Conservation (phyloP, 2,888 invertebrate genomes). For the Acanthosepion pharaonis region DNA sequence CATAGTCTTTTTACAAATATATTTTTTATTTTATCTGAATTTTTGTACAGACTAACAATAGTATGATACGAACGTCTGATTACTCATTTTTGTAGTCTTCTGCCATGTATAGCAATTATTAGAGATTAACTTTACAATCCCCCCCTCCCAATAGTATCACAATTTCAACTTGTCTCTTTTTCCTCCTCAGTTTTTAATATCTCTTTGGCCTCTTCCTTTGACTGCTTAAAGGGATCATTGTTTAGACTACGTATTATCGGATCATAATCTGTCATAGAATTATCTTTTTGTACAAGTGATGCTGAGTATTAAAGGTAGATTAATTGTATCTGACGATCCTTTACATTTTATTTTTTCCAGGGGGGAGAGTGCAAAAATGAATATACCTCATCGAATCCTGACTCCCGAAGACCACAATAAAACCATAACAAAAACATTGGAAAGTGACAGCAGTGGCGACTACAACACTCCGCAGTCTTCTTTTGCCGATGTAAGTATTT, state of each 20-base stretch:
- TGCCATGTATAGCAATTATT: too few relatives aligned
- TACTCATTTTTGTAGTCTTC: too few relatives aligned
- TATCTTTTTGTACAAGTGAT: too few relatives aligned
- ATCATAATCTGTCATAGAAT: not conserved
- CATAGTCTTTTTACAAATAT: too few relatives aligned
- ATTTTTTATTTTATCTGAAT: too few relatives aligned
- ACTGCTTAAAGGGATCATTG: not conserved
- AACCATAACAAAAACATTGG: slow-evolving; percentile 58
- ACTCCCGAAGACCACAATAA: slow-evolving; percentile 64
- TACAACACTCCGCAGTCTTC: slow-evolving; percentile 60
- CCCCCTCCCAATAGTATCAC: too few relatives aligned
- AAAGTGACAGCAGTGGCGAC: slow-evolving; percentile 64
- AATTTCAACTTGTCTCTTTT: too few relatives aligned
- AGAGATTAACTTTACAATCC: too few relatives aligned
- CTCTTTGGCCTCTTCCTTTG: not conserved
- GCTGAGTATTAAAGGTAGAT: too few relatives aligned
- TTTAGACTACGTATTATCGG: not conserved
- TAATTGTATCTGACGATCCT: not conserved
- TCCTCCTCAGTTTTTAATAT: not conserved
- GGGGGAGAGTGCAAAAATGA: slow-evolving; percentile 70
- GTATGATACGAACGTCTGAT: too few relatives aligned
- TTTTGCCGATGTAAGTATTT: slow-evolving; percentile 62
- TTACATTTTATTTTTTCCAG: slow-evolving; percentile 54
- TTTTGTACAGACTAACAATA: too few relatives aligned
- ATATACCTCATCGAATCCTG: slow-evolving; percentile 68